Base-by-base conservation (phyloP, 2,113 vertebrate species). In the Camelus bactrianus region DNA sequence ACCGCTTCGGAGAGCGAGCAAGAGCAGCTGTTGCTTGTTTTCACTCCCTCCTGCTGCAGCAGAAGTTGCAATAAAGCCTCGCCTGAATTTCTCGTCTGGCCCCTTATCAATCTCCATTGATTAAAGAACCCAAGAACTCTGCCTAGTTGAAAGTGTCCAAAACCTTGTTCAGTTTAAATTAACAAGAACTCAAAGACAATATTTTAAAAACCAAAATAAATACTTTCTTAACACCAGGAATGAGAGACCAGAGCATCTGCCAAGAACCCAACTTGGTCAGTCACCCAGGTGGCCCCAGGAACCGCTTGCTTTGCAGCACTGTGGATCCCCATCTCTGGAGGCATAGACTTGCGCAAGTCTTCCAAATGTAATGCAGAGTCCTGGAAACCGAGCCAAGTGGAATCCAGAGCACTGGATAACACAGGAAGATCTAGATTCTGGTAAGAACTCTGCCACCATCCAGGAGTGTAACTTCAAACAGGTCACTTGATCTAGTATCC, bases 101-200 rank as follows among this genome's bases (percentile, higher is more conserved):
- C 38, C 38, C 38, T 42, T 42, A 42, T 42, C 38, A 42, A 42
- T 42, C 38, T 42, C 38, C 5, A 42, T 42, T 42, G 38, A 42
- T 42, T 42, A 42, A 42, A 42, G 38, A 42, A 42, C 38, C 38
- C 38, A 42, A 42, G 38, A 42, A 42, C 38, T 42, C 73, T 69
- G 62, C 67, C 16, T 77, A 16, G 10, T 26, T 89, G 83, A 89
- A 48, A 56, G 50, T 17, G 73, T 69, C 60, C 26, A 65, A 73
- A 89, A 79, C 67, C 92, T 94, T 86, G n/a, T 82, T 82, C 95
- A 82, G 42, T 75, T 88, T 83, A 79, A 77, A 62, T 90, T 83
- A 83, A 79, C 10, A 80, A 96, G 75, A 90, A 77, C 42, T 32
- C 28, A 24, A 76, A 86, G 48, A 67, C 24, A 75, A 35, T 14